Percentiles rank a stretch among this genome's conserved stretches.
Evolutionary conservation across 2,888 invertebrate species (phyloP).

Genomic region (Drosophila gaucha): DNA sequence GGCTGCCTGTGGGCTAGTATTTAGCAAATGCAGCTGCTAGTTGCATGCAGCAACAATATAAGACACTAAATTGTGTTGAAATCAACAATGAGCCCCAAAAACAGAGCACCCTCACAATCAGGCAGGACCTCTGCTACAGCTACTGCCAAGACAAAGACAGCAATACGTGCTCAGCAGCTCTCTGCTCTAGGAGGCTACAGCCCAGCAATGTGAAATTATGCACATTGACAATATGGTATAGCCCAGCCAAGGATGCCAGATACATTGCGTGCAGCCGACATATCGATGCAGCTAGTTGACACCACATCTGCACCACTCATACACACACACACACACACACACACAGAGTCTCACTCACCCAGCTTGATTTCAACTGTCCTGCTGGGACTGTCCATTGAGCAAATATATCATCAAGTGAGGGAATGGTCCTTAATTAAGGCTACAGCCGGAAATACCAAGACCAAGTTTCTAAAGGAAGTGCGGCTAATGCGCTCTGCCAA

Average conservation of each 20-base stretch:
- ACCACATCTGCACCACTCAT: slow-evolving; percentile 32
- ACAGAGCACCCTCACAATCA: slow-evolving; percentile 47
- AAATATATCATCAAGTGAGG: slow-evolving; percentile 37
- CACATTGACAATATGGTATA: slow-evolving; percentile 66
- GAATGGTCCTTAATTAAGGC: slow-evolving; percentile 47
- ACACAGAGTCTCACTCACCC: not conserved
- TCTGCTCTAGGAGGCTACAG: too few relatives aligned
- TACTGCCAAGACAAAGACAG: slow-evolving; percentile 11
- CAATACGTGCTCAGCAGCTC: slow-evolving; percentile 9
- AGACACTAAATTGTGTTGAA: slow-evolving; percentile 81
- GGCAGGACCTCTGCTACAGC: slow-evolving; percentile 9
- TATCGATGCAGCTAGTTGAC: slow-evolving; percentile 68
- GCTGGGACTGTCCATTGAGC: slow-evolving; percentile 40
- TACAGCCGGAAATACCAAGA: slow-evolving; percentile 18
- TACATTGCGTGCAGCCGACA: slow-evolving; percentile 23
- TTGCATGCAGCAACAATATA: slow-evolving; percentile 53
- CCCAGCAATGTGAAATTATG: slow-evolving; percentile 71
- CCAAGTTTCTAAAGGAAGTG: slow-evolving; percentile 3
- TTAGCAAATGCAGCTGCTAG: slow-evolving; percentile 67
- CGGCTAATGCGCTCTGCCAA: slow-evolving; percentile 1
- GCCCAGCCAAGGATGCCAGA: slow-evolving; percentile 53
- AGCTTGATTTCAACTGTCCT: slow-evolving; percentile 28
- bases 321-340: not conserved
- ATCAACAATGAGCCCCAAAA: slow-evolving; percentile 78
- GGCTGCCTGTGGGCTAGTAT: slow-evolving; percentile 58